A percentile compares a stretch with the other conserved stretches of the same genome.
Conservation (phyloP, 2,797 vertebrate genomes). For the Scyliorhinus canicula region DNA sequence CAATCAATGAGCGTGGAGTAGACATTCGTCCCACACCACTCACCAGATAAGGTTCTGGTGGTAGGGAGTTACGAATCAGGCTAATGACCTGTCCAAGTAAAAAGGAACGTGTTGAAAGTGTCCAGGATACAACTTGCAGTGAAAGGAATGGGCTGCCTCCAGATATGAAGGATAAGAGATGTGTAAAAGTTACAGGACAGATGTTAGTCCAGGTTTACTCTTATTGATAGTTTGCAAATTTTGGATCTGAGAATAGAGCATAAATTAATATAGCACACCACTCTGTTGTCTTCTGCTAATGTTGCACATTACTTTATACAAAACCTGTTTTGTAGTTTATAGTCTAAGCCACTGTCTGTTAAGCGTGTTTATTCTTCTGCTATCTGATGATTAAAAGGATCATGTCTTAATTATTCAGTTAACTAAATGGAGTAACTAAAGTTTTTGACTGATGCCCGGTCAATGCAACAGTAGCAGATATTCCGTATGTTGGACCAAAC, state of each 20-base stretch:
- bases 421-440: neutral
- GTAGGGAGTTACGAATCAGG: neutral
- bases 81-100: neutral
- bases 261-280: neutral
- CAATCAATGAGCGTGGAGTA: neutral
- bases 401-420: neutral
- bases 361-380: neutral
- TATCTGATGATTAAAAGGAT: neutral
- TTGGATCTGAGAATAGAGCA: neutral
- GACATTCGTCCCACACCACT: neutral
- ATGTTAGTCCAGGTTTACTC: neutral
- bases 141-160: neutral
- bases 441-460: no score
- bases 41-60: neutral
- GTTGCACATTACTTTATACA: neutral
- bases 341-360: neutral
- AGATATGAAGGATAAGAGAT: neutral
- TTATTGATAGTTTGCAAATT: neutral
- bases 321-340: neutral
- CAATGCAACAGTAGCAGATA: neutral
- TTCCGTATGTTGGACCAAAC: neutral
- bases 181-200: neutral
- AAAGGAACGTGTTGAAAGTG: neutral
- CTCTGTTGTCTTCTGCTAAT: neutral
- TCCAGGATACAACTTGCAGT: neutral